phyloP scores from a whole-genome alignment of 2,888 invertebrate genomes.

The Heliconius ethilla region DNA sequence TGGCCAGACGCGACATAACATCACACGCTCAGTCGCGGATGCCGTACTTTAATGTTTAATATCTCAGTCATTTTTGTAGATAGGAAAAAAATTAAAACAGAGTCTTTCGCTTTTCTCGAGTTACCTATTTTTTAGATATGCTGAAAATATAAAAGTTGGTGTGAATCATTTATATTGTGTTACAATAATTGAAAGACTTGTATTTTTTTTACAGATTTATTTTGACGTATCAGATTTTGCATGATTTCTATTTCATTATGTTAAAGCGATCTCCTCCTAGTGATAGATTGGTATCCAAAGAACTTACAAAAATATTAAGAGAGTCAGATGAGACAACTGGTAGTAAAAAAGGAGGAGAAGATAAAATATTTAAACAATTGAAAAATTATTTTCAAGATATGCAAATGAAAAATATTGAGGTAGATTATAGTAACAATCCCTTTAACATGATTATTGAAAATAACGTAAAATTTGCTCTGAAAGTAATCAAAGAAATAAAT shows the following conservation, averaged over 20 bases:
- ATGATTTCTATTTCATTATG: constrained; percentile 73
- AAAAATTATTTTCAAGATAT: constrained; percentile 66
- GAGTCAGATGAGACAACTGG: constrained; percentile 65
- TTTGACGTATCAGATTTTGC: constrained; percentile 72
- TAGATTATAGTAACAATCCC: constrained; percentile 73
- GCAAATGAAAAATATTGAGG: constrained; percentile 64
- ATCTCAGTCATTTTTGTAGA: no score
- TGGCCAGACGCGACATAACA: no score
- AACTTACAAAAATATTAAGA: constrained; percentile 64
- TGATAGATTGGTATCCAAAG: constrained; percentile 67
- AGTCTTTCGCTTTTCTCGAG: no score
- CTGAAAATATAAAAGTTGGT: no score
- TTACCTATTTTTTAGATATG: no score
- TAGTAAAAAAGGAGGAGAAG: constrained; percentile 66
- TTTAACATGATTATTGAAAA: constrained; percentile 71
- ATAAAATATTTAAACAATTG: constrained; percentile 67
- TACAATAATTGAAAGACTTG: constrained; percentile 40
- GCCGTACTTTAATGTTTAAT: no score
- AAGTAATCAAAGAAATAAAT: constrained; percentile 64
- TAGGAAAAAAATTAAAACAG: no score
- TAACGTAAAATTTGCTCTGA: constrained; percentile 68
- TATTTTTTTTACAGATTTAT: constrained; percentile 62
- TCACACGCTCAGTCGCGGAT: no score
- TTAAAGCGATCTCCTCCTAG: constrained; percentile 66
- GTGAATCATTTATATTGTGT: not conserved